Evolutionary conservation across 2,888 invertebrate species (phyloP), one percentile per base, ranked within the genome.

Genomic region (Synergus japonicus): DNA sequence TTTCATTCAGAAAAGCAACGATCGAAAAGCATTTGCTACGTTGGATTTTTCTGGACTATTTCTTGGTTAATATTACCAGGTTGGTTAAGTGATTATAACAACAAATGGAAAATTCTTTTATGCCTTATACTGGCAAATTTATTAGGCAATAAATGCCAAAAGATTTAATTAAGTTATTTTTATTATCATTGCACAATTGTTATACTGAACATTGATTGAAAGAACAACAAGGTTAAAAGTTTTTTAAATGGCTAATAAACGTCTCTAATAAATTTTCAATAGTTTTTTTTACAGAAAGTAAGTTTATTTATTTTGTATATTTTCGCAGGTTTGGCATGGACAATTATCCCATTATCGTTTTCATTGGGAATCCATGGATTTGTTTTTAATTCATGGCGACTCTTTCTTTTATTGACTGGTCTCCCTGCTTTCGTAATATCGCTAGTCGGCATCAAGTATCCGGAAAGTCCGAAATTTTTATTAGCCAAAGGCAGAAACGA

Each of bases 391-490:
- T 95, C 97, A 0, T 97, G 97, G 97, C 93, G 97, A 8, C 89
- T 97, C 7, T 94, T 96, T 80, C 92, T 97, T 2, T 93, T 96
- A 0, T 91, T 95, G 0, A 94, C 96, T 80, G 94, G 95, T 0
- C 58, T 96, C 3, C 95, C 97, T 0, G 95, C 95, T 86, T 87
- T 95, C 0, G 76, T 95, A 0, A 94, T 95, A 0, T 93, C 95
- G 0, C 60, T 95, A 0, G 93, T 95, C 15, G 91, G 95, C 15
- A 88, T 93, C 9, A 93, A 93, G 66, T 93, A 95, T 15, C 96
- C 97, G 0, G 97, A 97, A 89, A 97, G 96, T 83, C 97, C 97
- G 0, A 96, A 96, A 91, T 97, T 95, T 90, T 92, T 95, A 64
- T 93, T 95, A 60, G 94, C 95, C 0, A 94, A 94, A 77, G 95